Evolutionary conservation across 1,140 invertebrate species (phyloP), one percentile per base, ranked within the genome.

Genomic region (Antheraea pernyi): DNA sequence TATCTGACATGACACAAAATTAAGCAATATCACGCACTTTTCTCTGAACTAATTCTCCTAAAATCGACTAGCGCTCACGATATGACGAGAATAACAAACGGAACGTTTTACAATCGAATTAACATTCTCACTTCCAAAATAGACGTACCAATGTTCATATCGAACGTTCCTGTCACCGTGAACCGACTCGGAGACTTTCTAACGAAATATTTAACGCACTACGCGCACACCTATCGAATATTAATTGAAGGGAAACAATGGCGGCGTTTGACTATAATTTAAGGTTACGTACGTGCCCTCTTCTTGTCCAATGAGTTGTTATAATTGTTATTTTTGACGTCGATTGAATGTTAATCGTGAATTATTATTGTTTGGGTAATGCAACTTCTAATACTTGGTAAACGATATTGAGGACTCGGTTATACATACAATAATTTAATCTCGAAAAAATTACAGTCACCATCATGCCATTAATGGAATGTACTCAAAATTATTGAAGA

Each of bases 121-220:
- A 7, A 63, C 36, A 63, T 63, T n/a, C 9, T 53, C 46, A 53
- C 22, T 36, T 63, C 30, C 61, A 63, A 63, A 63, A 63, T 53
- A 53, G 16, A 63, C 19, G 37, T 70, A 22, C 65, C 71, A 70
- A 78, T 74, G 69, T 80, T 74, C 63, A 70, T 74, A 16, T 53
- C 6, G 13, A 65, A 75, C 70, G 72, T 73, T 69, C 69, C 71
- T 59, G 48, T 59, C 60, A 72, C 74, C 69, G 69, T 76, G 73
- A 62, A 72, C 74, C 63, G 73, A 16, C 71, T 42, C 70, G 68
- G 80, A 68, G 80, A 87, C 86, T 89, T 89, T 89, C 86, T 84
- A 89, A 77, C 79, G 76, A 87, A 87, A 89, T 84, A 89, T 87
- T 87, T 86, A 82, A 85, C 84, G 85, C 78, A 65, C 70, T 61